These are phyloP conservation scores for Sclerodermus sp. DNA, from an alignment of 2,888 invertebrate species.

Conservation along the genomic window DNA sequence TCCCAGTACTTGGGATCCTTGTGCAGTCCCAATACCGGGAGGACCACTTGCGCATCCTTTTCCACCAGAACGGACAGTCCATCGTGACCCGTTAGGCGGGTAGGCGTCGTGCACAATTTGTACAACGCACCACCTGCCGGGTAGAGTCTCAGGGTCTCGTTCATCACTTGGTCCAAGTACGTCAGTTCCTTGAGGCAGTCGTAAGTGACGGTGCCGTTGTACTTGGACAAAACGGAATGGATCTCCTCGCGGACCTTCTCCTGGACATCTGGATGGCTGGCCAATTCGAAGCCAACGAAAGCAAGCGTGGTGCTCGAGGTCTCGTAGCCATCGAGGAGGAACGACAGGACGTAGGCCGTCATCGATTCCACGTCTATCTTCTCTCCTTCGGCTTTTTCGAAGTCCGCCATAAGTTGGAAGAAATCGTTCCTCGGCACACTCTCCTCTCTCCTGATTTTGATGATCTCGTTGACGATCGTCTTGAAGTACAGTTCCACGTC, in stretches of 20 bases:
- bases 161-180: conserved; percentile 59
- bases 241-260: conserved; percentile 57
- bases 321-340: conserved; percentile 61
- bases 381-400: conserved; percentile 25
- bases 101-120: conserved; percentile 24
- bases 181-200: conserved; percentile 57
- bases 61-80: conserved; percentile 27
- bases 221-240: conserved; percentile 28
- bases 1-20: conserved; percentile 22
- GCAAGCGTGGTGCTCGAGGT: conserved; percentile 59
- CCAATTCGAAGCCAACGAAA: conserved; percentile 58
- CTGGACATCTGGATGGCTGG: conserved; percentile 56
- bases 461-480: conserved; percentile 24
- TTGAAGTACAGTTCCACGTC: conserved; percentile 31
- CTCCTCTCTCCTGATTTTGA: conserved; percentile 31
- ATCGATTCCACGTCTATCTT: conserved; percentile 36
- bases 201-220: conserved; percentile 44
- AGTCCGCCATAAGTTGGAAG: conserved; percentile 55
- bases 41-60: conserved; percentile 20
- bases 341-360: conserved; percentile 58
- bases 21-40: conserved; percentile 25
- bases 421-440: conserved; percentile 54
- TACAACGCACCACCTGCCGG: conserved; percentile 14
- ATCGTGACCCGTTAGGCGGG: conserved; percentile 27
- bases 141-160: conserved; percentile 26